Conservation (phyloP, 2,888 invertebrate genomes). For the Hirtodrosophila duncani region DNA sequence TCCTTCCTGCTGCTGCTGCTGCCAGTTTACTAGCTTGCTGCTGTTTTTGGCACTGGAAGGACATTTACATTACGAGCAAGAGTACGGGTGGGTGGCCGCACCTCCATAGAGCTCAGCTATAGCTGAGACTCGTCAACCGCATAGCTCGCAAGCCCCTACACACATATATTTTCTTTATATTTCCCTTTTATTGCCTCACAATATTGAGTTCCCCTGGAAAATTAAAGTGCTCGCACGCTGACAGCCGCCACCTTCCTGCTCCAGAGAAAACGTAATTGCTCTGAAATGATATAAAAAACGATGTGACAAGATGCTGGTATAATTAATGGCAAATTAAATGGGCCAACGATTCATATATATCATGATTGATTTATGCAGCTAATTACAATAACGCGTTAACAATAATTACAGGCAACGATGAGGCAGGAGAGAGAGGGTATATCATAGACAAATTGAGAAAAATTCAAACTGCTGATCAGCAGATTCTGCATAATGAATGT, state of each 20-base stretch:
- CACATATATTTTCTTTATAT: conserved; percentile 1
- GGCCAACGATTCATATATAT: conserved; percentile 50
- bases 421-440: no score
- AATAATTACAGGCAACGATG: conserved; percentile 19
- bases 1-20: conserved; percentile 10
- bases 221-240: no score
- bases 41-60: conserved; percentile 47
- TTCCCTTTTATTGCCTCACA: conserved; percentile 2
- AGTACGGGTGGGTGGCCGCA: conserved; percentile 19
- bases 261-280: conserved; percentile 28
- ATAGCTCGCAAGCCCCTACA: neutral
- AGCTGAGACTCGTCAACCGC: no score
- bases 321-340: conserved; percentile 66
- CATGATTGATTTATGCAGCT: conserved; percentile 58
- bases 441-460: no score
- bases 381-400: conserved; percentile 40
- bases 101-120: neutral
- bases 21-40: neutral
- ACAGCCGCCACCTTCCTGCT: neutral
- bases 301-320: conserved; percentile 50
- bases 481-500: no score
- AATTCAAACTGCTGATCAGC: no score
- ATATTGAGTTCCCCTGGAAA: no score
- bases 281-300: conserved; percentile 37
- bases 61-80: conserved; percentile 36